phyloP scores from a whole-genome alignment of 2,113 vertebrate genomes.

The Sinocyclocheilus maitianheensis region DNA sequence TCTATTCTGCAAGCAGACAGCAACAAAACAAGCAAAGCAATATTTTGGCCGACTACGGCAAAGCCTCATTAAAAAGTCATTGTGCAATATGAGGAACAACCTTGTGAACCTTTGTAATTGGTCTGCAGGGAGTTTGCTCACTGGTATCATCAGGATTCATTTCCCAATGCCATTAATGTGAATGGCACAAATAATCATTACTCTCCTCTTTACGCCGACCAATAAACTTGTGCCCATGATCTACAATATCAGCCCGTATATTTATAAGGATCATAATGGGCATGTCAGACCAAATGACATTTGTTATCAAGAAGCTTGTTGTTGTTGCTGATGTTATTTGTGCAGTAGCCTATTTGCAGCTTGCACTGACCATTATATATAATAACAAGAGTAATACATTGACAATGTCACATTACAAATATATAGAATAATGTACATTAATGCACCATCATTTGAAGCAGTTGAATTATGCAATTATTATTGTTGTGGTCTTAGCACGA shows the following conservation, averaged over 20 bases:
- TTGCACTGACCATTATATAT: neutral
- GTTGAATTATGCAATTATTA: neutral
- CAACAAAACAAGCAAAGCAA: slow-evolving; percentile 74
- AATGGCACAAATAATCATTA: slow-evolving; percentile 52
- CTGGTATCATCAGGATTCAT: slow-evolving; percentile 66
- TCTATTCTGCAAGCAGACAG: slow-evolving; percentile 78
- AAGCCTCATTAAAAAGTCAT: slow-evolving; percentile 85
- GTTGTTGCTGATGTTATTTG: neutral
- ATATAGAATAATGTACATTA: neutral
- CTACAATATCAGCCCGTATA: slow-evolving; percentile 19
- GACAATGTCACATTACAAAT: neutral
- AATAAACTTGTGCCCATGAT: slow-evolving; percentile 42
- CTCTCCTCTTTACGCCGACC: slow-evolving; percentile 36
- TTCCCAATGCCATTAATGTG: slow-evolving; percentile 47
- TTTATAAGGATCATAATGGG: slow-evolving; percentile 28
- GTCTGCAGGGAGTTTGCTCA: slow-evolving; percentile 67
- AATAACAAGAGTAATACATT: neutral
- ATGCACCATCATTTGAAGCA: neutral
- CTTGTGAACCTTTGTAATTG: slow-evolving; percentile 79
- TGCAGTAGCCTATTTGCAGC: neutral
- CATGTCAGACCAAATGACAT: slow-evolving; percentile 23
- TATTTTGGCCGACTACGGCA: slow-evolving; percentile 72
- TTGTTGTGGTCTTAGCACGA: neutral
- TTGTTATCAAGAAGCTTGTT: slow-evolving; percentile 26
- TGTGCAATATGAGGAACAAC: slow-evolving; percentile 76